These are phyloP conservation scores for Bruchidius siliquastri DNA, from an alignment of 2,888 invertebrate species.

Conservation along the genomic window DNA sequence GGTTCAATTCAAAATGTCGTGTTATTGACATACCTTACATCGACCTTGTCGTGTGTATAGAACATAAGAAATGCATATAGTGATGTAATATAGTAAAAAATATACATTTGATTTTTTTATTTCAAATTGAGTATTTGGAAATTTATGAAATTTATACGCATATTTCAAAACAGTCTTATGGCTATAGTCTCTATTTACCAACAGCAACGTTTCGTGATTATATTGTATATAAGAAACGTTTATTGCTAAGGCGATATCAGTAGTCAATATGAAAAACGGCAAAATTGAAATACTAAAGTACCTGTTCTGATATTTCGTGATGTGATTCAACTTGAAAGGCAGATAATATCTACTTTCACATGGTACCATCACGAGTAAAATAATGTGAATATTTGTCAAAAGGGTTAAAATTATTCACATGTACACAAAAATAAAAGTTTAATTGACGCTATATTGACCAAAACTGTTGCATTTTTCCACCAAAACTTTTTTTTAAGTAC, in stretches of 20 bases:
- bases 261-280: not conserved
- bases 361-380: not conserved
- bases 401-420: not conserved
- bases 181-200: not conserved
- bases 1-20: not conserved
- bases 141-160: conserved; percentile 31
- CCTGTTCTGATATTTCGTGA: not conserved
- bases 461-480: not conserved
- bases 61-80: conserved; percentile 21
- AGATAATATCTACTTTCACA: not conserved
- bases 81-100: conserved; percentile 30
- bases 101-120: conserved; percentile 28
- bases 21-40: not conserved
- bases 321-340: not conserved
- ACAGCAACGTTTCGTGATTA: not conserved
- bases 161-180: conserved; percentile 8
- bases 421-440: not conserved
- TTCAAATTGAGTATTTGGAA: conserved; percentile 35
- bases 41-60: not conserved
- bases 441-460: not conserved
- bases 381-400: not conserved
- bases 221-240: not conserved
- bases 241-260: not conserved
- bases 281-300: not conserved
- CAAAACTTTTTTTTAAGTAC: not conserved